Evolutionary conservation across 2,888 invertebrate species (phyloP), one percentile per base, ranked within the genome.

Genomic region (Bursaphelenchus okinawaensis): DNA sequence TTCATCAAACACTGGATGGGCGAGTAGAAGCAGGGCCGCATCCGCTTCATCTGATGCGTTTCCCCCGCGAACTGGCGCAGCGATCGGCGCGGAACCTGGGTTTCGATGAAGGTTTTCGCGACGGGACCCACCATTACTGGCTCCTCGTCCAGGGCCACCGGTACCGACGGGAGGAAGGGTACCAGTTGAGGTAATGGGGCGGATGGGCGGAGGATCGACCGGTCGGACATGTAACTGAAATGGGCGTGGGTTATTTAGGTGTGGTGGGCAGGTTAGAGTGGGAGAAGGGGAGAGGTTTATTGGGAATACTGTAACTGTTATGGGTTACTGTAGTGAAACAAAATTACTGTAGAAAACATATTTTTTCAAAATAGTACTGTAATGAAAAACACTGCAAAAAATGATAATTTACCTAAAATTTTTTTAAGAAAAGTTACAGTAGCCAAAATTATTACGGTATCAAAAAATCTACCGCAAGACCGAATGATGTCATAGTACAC

Each of bases 1-100:
- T 73, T 72, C 72, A 78, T 78, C 58, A 78, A 70, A 62, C 78
- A 78, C 62, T 78, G 78, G 65, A 78, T 78, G n/a, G 78, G 78
- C 4, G 27, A 27, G 23, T 66, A 66, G 29, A 74, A 76, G 63
- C 76, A 76, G 6, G 76, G 75, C 28, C 69, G 65, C 72, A 79
- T 71, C 8, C 78, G 72, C 63, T 78, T 78, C 63, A 66, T 59
- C 55, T 73, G 72, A 29, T 58, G 71, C 1, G 69, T 52, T 20
- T 58, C 24, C 7, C 31, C 57, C n/a, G 55, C 19, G 24, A 71
- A 69, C 52, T 67, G 62, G 26, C 67, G 68, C 16, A 55, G 27
- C 8, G 56, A 29, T n/a, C 55, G 62, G 6, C 55, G 59, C 29
- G 60, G 63, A 23, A 66, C 61, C 50, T 29, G 19, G n/a, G n/a